Evolutionary conservation across 2,888 invertebrate genomes (phyloP), one percentile per base, ranked within the genome.

Genomic region (Sinelater perroti): DNA sequence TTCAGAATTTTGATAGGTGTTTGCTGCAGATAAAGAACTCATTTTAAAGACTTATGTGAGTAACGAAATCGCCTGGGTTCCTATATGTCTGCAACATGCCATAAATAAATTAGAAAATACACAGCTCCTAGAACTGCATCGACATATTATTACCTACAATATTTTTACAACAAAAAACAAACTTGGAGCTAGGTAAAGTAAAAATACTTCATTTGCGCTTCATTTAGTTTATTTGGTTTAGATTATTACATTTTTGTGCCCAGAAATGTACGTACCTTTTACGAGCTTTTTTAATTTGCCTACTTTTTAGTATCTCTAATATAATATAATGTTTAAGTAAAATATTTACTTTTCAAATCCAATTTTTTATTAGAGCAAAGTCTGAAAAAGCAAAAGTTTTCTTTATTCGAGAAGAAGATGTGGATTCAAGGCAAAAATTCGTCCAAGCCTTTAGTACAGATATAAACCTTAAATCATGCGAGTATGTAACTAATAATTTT

Each of bases 101-200:
- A 17, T 53, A 16, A 60, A 61, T 40, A 30, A 36, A 4, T 49
- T 66, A 14, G 24, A 44, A 6, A 24, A 33, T 17, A 28, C 21
- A 2, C 54, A 62, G 10, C 49, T 65, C 44, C 8, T 51, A 7
- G 26, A 61, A 24, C 54, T 66, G n/a, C 56, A 64, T 38, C 14
- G 38, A 6, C 62, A 65, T 24, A 38, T 51, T 17, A 38, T 66
- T 38, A 47, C 54, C 16, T 63, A 61, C 35, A 44, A 40, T 6
- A 61, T 68, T 28, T 46, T 17, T 6, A 61, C 62, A 6, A 56
- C 20, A 6, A 63, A 60, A 52, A 61, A 57, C 10, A 64, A 68
- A 51, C 13, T 63, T 1, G 57, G 58, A 30, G 36, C 47, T 16
- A 56, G 44, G 68, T 68, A 64, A 61, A 18, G 1, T 18, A 28